Percentiles rank a stretch among this genome's conserved stretches.
These are phyloP conservation scores for Belgica antarctica DNA, from an alignment of 2,888 invertebrate species.

Conservation along the genomic window DNA sequence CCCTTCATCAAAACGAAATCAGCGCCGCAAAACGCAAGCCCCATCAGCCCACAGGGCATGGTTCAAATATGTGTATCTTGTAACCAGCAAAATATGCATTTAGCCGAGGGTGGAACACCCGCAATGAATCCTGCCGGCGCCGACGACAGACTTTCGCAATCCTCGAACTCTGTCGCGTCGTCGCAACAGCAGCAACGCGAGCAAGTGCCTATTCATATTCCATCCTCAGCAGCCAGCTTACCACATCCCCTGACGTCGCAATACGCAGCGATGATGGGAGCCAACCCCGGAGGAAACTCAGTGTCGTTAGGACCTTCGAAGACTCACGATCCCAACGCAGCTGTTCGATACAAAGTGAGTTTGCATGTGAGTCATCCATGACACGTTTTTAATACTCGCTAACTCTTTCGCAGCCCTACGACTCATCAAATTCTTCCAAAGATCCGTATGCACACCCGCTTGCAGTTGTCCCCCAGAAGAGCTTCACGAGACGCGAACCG, in stretches of 20 bases:
- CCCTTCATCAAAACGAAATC: constrained; percentile 81
- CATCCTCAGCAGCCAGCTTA: constrained; percentile 50
- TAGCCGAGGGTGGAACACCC: constrained; percentile 54
- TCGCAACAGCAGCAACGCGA: constrained; percentile 44
- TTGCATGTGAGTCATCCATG: constrained; percentile 2
- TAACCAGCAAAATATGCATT: constrained; percentile 67
- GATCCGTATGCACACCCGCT: constrained; percentile 48
- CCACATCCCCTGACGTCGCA: neutral
- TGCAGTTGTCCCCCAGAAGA: constrained; percentile 27
- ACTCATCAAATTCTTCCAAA: constrained; percentile 56
- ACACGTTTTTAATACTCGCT: neutral
- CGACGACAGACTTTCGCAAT: neutral
- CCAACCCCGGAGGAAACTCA: neutral
- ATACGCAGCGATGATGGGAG: no score
- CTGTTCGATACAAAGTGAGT: constrained; percentile 54
- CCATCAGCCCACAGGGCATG: constrained; percentile 83
- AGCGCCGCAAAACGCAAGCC: constrained; percentile 80
- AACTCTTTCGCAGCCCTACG: constrained; percentile 58
- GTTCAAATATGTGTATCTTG: constrained; percentile 85
- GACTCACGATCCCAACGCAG: constrained; percentile 21
- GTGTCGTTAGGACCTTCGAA: constrained; percentile 13
- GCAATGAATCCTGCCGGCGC: constrained; percentile 46
- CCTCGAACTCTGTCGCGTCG: constrained; percentile 44
- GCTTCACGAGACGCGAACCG: constrained; percentile 47
- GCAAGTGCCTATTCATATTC: constrained; percentile 46